These are phyloP conservation scores for Okamejei kenojei DNA, from an alignment of 2,797 vertebrate genomes.

Conservation along the genomic window DNA sequence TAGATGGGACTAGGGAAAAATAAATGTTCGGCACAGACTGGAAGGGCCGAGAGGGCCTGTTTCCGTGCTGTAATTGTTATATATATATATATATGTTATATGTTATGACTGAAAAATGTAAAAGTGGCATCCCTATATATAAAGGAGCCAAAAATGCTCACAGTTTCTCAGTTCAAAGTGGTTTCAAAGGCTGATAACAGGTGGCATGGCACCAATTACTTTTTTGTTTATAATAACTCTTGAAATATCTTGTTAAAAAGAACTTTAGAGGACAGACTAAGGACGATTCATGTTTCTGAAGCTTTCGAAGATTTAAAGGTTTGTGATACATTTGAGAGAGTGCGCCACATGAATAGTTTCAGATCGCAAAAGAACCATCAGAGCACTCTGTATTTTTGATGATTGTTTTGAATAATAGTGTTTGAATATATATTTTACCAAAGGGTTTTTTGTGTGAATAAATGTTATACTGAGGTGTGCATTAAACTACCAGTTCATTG, in stretches of 20 bases:
- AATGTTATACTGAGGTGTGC: neutral
- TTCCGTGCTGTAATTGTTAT: too few species aligned
- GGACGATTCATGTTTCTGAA: neutral
- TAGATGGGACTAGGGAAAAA: too few species aligned
- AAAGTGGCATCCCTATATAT: neutral
- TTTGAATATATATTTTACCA: neutral
- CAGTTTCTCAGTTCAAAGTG: neutral
- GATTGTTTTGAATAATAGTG: neutral
- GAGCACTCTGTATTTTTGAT: neutral
- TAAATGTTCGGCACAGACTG: too few species aligned
- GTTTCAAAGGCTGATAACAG: neutral
- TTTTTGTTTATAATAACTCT: neutral
- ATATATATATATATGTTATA: too few species aligned
- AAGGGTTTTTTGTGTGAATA: neutral
- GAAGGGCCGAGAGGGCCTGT: too few species aligned
- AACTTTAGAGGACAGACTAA: neutral
- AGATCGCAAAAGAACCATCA: too few species aligned
- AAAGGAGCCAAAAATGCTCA: conserved; percentile 38
- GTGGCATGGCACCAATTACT: neutral
- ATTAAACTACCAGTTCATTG: neutral
- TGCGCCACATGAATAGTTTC: neutral
- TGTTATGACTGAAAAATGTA: too few species aligned
- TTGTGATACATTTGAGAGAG: neutral
- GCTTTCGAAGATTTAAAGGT: neutral
- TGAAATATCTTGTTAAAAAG: neutral